Evolutionary conservation across 2,797 vertebrate species (phyloP).

Genomic region (Spinibarbus caldwelli): DNA sequence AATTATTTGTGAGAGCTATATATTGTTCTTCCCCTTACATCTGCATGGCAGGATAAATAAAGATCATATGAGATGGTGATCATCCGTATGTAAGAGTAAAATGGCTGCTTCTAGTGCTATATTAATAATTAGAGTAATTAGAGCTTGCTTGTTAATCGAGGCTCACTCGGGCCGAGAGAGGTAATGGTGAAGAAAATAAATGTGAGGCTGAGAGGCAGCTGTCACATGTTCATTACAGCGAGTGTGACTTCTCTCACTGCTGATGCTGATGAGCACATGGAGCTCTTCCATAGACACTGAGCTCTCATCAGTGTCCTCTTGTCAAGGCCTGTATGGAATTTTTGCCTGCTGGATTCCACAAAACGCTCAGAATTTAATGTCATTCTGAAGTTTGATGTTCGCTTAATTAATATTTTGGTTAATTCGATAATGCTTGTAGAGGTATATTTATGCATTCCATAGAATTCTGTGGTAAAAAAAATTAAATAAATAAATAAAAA

Average conservation of each 20-base stretch:
- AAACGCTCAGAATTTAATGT: not conserved
- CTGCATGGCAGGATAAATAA: slow-evolving; percentile 57
- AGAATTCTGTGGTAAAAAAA: not conserved
- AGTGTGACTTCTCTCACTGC: slow-evolving; percentile 51
- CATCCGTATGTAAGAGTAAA: slow-evolving; percentile 57
- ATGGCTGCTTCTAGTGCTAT: slow-evolving; percentile 57
- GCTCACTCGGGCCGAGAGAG: slow-evolving; percentile 53
- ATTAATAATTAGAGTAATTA: slow-evolving; percentile 62
- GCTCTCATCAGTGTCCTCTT: slow-evolving; percentile 63
- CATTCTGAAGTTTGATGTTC: not conserved
- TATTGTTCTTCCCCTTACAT: slow-evolving; percentile 42
- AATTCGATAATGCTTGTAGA: not conserved
- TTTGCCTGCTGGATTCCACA: not conserved
- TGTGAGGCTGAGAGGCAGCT: slow-evolving; percentile 72
- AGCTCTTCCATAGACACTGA: slow-evolving; percentile 62
- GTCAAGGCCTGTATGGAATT: not conserved
- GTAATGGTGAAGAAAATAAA: slow-evolving; percentile 66
- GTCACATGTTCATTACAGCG: slow-evolving; percentile 66
- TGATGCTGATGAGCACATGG: slow-evolving; percentile 49
- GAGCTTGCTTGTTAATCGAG: slow-evolving; percentile 59
- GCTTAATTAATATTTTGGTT: not conserved
- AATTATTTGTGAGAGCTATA: slow-evolving; percentile 51
- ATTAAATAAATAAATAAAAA: not conserved
- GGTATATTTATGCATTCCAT: not conserved
- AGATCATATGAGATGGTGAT: slow-evolving; percentile 34